These are phyloP conservation scores for Ariopsis seemanni DNA, from an alignment of 2,113 vertebrate species.

Conservation along the genomic window DNA sequence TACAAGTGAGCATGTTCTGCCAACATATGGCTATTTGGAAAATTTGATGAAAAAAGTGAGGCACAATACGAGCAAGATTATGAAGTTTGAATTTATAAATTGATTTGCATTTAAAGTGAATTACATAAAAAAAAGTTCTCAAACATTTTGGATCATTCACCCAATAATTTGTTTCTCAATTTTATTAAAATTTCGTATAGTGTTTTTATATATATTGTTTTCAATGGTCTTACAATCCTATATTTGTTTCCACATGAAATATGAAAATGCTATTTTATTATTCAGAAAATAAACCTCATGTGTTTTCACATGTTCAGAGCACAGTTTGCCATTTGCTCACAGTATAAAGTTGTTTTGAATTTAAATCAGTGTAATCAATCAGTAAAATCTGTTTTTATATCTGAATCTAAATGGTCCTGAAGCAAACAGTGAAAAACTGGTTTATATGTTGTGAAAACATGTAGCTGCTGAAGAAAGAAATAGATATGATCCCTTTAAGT, in stretches of 20 bases:
- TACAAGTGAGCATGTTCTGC: neutral
- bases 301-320: neutral
- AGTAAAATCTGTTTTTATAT: neutral
- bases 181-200: conserved; percentile 7
- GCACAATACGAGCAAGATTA: neutral
- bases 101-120: neutral
- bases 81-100: neutral
- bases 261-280: neutral
- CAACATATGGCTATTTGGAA: neutral
- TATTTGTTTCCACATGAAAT: neutral
- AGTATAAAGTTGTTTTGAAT: no score
- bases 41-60: neutral
- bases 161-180: neutral
- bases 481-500: conserved; percentile 6
- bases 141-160: neutral
- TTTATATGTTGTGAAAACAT: neutral
- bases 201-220: neutral
- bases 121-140: neutral
- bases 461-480: neutral
- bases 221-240: neutral
- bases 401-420: neutral
- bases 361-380: neutral
- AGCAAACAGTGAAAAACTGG: neutral
- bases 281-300: neutral
- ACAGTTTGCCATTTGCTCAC: neutral